Base-by-base conservation (phyloP, 2,797 vertebrate species). In the Melanotaenia maccullochi region DNA sequence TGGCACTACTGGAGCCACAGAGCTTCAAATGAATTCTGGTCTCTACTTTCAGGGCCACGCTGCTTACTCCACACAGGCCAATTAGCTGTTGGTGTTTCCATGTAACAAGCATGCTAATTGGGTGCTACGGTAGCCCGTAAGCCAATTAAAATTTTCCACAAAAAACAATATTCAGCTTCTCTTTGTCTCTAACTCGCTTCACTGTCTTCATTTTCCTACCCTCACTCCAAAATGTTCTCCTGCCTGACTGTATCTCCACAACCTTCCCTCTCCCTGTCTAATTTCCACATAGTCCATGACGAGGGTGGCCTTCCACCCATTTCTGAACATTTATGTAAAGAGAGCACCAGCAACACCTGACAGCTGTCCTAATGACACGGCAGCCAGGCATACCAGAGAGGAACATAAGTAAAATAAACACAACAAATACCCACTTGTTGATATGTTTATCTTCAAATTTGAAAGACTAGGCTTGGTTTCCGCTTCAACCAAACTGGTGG, bases 51-150 rank as follows among this genome's bases (percentile, higher is more conserved):
- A 86, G 84, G 86, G 81, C 85, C 68, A 28, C 22, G 32, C 61
- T 56, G 40, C 82, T 81, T 69, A 79, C 80, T 90, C 75, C 84
- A 85, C 83, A 89, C 74, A 68, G 87, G 78, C 89, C 93, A 92
- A 92, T 93, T 93, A 92, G 79, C 85, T 91, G 73, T 77, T 78
- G 66, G 85, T 90, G 87, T 90, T 87, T 42, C 54, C 79, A 84
- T 89, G 90, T 92, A 93, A 93, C 91, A 86, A 82, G 80, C 82
- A 90, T 91, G 87, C 90, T 94, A 93, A 94, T 93, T 91, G 89
- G 89, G 68, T 80, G 71, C 82, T 76, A 82, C 85, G 85, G 75
- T 88, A 91, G 85, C 82, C 87, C 85, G 73, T 90, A 92, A 93
- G 89, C 91, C 92, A 92, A 94, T 93, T 93, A 93, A 92, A 90